Base-by-base conservation (phyloP, 2,797 vertebrate genomes). In the Bradypodion pumilum region DNA sequence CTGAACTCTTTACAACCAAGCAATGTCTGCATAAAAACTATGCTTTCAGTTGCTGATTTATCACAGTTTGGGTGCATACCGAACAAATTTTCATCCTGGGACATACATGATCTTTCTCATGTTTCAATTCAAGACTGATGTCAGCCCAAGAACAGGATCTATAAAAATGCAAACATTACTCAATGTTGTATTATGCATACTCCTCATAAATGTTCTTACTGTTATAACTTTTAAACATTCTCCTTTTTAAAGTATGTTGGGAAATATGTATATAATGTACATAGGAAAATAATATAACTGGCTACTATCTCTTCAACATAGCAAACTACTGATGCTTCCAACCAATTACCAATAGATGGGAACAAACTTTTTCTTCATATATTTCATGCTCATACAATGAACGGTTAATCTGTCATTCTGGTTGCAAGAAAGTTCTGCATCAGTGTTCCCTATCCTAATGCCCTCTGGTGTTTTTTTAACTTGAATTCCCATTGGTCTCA, bases 221-320 rank as follows among this genome's bases (percentile, higher is more conserved):
- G 81, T 74, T 62, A 32, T 74, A 85, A 59, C 86, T 85, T 35
- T 82, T 72, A 89, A 77, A 86, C 82, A 82, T 59, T 76, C 7
- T 32, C 21, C 1, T 0, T 62, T 86, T 75, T 86, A 87, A 78
- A 60, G 56, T 89, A 90, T 89, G 85, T 73, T 37, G 83, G 81
- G 78, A 84, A 73, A 74, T 74, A 78, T 96, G 95, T 96, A 96
- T 73, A 96, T 95, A 95, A 44, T 95, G 95, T 96, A 96, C 69
- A 96, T 96, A 96, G 66, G 23, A 88, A 91, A 92, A 16, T 65
- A 74, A n/a, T 87, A 86, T 69, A 90, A 89, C 90, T 88, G 90
- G 79, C 65, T 83, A 44, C 80, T 93, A 92, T 89, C 90, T 95
- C 90, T 93, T 93, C 91, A 66, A 87, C 87, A 91, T 92, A 90